Evolutionary conservation across 2,113 vertebrate species (phyloP).

Genomic region (Alethe diademata): DNA sequence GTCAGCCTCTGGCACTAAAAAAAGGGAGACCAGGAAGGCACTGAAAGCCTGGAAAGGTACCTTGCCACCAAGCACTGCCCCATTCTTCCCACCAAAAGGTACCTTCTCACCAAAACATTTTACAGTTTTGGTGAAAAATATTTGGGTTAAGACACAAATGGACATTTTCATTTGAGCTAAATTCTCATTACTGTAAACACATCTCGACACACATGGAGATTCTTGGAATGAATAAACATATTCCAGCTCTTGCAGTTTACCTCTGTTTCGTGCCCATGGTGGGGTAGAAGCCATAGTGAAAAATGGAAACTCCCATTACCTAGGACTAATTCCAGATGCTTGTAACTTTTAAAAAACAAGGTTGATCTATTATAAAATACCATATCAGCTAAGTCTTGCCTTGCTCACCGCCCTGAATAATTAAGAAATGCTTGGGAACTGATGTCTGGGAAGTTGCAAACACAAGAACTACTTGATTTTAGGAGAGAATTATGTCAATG

Average conservation of each 20-base stretch:
- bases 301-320: background rate
- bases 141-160: background rate
- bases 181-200: background rate
- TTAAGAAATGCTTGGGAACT: background rate
- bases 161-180: background rate
- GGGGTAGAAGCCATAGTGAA: background rate
- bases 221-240: background rate
- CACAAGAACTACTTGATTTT: background rate
- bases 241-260: background rate
- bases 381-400: rapidly evolving
- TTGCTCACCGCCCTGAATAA: background rate
- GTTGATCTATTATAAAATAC: background rate
- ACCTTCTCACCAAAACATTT: background rate
- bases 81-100: background rate
- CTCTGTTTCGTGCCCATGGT: background rate
- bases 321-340: background rate
- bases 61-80: background rate
- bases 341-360: background rate
- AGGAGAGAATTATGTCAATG: rapidly evolving
- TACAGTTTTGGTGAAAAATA: background rate
- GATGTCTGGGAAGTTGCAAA: background rate
- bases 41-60: background rate
- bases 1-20: background rate
- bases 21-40: background rate
- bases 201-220: too few relatives aligned